Evolutionary conservation across 1,140 invertebrate genomes (phyloP), one percentile per base, ranked within the genome.

Genomic region (Pachypeltis micranthus): DNA sequence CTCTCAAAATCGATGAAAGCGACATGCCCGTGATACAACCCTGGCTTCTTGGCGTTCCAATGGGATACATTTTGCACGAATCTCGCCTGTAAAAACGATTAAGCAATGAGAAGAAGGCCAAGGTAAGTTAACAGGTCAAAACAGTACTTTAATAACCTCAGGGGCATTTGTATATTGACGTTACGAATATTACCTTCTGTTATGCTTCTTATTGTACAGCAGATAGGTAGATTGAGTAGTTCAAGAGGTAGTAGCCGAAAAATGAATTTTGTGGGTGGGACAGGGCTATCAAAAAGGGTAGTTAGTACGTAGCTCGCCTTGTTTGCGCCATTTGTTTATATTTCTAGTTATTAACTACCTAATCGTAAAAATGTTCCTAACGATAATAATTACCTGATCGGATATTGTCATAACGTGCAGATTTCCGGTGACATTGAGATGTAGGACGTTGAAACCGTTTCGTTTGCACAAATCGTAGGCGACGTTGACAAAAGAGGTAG

Each of bases 351-450:
- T n/a, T n/a, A n/a, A n/a, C n/a, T n/a, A n/a, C n/a, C n/a, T n/a
- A n/a, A n/a, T n/a, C n/a, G n/a, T n/a, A n/a, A n/a, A n/a, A n/a
- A n/a, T n/a, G n/a, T n/a, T n/a, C n/a, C n/a, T n/a, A 63, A 54
- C 12, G 34, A 25, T 54, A 16, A 44, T 59, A 63, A 65, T 71
- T 73, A 87, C 85, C 80, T 96, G 94, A 78, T 98, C 97, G 55
- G 85, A 82, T 60, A 96, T 77, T 2, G 91, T 93, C 72, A 99
- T 81, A 2, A 91, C 85, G 76, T 96, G 93, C 79, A 87, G 88
- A 76, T 98, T 99, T 67, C 90, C 91, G 0, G 93, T 93, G 55
- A 96, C 87, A 76, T 98, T 99, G 60, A 99, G 85, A 79, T 98
- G 96, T 66, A 98, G 77, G n/a, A 93, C 89, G 76, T 91, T 85